phyloP scores from a whole-genome alignment of 2,113 vertebrate species.

The Capricornis sumatraensis region DNA sequence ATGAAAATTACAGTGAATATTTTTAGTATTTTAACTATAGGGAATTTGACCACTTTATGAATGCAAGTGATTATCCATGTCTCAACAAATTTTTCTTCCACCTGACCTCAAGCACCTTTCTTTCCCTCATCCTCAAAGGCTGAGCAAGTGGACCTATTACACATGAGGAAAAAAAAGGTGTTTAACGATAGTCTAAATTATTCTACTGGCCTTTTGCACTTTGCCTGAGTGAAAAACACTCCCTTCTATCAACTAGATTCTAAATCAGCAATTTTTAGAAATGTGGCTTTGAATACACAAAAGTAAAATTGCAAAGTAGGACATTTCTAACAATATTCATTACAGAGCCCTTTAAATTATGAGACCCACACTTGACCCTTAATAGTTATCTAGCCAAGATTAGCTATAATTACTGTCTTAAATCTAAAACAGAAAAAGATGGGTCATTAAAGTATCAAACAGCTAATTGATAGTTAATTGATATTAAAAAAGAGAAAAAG shows the following conservation, averaged over 20 bases:
- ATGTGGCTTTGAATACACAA: conserved; percentile 48
- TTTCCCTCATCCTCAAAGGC: conserved; percentile 1
- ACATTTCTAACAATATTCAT: conserved; percentile 65
- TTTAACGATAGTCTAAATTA: conserved; percentile 34
- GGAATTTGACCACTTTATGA: not conserved
- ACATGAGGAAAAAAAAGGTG: conserved; percentile 11
- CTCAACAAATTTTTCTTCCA: not conserved
- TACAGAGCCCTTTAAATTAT: conserved; percentile 63
- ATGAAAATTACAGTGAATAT: not conserved
- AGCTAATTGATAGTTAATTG: conserved; percentile 43
- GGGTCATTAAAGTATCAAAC: conserved; percentile 59
- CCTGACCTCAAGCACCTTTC: not conserved
- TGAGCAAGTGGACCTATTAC: not conserved
- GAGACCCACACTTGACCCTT: conserved; percentile 63
- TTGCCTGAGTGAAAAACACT: conserved; percentile 10
- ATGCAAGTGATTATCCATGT: not conserved
- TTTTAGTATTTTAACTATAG: conserved; percentile 13
- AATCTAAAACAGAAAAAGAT: conserved; percentile 57
- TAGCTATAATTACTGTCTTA: conserved; percentile 71
- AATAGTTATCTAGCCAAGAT: conserved; percentile 48
- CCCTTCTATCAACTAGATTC: conserved; percentile 35
- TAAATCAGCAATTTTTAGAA: conserved; percentile 67
- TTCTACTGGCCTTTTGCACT: conserved; percentile 30
- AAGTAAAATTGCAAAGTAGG: conserved; percentile 60
- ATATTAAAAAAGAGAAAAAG: not conserved